phyloP scores from a whole-genome alignment of 2,113 vertebrate species.

The Sula dactylatra region DNA sequence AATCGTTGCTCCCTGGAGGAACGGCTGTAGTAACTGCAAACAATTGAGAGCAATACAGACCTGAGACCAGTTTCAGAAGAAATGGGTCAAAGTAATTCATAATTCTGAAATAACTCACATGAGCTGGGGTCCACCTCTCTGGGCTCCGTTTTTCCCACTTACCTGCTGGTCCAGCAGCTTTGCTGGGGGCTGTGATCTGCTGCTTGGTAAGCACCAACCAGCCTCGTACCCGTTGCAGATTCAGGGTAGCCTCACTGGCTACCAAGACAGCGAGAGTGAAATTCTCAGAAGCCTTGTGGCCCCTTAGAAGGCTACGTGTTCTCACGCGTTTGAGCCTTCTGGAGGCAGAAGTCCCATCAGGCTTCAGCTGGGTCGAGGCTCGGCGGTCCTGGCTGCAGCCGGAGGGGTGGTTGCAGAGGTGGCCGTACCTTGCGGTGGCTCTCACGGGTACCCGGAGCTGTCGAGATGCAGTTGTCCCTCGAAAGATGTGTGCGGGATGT shows the following conservation, averaged over 20 bases:
- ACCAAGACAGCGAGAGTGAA: not conserved
- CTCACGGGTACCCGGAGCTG: rapidly evolving
- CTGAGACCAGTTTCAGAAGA: not conserved
- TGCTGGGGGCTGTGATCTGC: not conserved
- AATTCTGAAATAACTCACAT: not conserved
- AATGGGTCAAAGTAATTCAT: not conserved
- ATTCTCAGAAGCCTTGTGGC: not conserved
- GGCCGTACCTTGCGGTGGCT: rapidly evolving
- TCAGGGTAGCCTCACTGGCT: not conserved
- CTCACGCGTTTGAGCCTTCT: not conserved
- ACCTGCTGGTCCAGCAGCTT: not conserved
- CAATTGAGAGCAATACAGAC: not conserved
- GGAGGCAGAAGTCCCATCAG: not conserved
- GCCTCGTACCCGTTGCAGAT: not conserved
- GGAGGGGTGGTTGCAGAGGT: not conserved
- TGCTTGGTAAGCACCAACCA: not conserved
- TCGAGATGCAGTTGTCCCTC: not conserved
- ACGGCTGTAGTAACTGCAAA: not conserved
- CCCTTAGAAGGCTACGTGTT: not conserved
- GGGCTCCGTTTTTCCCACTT: not conserved
- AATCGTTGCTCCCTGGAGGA: not conserved
- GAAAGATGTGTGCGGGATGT: not conserved
- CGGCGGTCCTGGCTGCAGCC: not conserved
- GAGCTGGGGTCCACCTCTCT: not conserved
- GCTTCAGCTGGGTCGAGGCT: rapidly evolving